These are phyloP conservation scores for Neodiprion fabricii DNA, from an alignment of 1,140 invertebrate genomes.

Conservation along the genomic window DNA sequence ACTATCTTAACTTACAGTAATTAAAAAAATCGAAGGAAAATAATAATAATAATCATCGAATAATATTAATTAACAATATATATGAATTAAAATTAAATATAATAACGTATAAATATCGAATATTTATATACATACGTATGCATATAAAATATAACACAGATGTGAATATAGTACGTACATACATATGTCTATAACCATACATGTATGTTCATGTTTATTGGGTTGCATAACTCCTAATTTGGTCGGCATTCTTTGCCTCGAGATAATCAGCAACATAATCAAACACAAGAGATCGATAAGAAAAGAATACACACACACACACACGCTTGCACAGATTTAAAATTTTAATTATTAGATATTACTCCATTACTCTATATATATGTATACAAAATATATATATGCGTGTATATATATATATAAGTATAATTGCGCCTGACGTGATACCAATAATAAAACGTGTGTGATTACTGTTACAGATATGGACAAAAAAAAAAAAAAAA, in stretches of 20 bases:
- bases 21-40: constrained; percentile 49
- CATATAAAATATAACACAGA: too few relatives aligned
- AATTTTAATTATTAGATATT: too few relatives aligned
- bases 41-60: constrained; percentile 48
- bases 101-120: constrained; percentile 27
- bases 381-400: too few relatives aligned
- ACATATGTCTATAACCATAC: too few relatives aligned
- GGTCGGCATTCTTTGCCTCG: too few relatives aligned
- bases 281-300: constrained; percentile 56
- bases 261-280: constrained; percentile 16
- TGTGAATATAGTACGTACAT: too few relatives aligned
- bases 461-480: background rate
- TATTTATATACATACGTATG: constrained; percentile 20
- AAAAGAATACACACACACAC: constrained; percentile 29
- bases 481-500: background rate
- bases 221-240: background rate
- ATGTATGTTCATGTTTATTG: too few relatives aligned
- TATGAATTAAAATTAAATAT: constrained; percentile 52
- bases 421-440: too few relatives aligned
- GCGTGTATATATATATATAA: too few relatives aligned
- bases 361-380: too few relatives aligned
- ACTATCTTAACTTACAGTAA: constrained; percentile 54
- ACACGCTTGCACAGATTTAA: too few relatives aligned
- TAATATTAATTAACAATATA: constrained; percentile 42
- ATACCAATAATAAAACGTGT: too few relatives aligned